Percentiles rank a stretch among this genome's conserved stretches.
Conservation (phyloP, 1,140 invertebrate genomes). For the Pseudomyrmex dendroicus region DNA sequence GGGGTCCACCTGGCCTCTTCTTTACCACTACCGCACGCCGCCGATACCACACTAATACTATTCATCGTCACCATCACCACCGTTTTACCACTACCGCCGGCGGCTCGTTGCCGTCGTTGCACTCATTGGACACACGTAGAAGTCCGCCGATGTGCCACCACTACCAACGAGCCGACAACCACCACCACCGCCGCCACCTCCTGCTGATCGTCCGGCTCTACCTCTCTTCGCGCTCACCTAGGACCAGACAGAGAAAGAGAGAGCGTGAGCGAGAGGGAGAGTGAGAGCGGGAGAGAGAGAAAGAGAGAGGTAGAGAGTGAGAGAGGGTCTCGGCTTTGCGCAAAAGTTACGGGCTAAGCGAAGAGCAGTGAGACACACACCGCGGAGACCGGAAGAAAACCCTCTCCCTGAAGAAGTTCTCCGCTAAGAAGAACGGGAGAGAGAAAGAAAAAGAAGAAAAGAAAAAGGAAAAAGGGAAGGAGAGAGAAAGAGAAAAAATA, state of each 20-base stretch:
- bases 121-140: slow-evolving; percentile 51
- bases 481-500: slow-evolving; percentile 65
- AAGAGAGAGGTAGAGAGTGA: slow-evolving; percentile 63
- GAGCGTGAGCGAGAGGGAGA: slow-evolving; percentile 66
- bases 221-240: slow-evolving; percentile 77
- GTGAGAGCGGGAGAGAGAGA: slow-evolving; percentile 58
- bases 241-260: slow-evolving; percentile 72
- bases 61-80: too few relatives aligned
- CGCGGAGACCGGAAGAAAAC: slow-evolving; percentile 82
- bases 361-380: slow-evolving; percentile 79
- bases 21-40: slow-evolving; percentile 59
- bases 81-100: slow-evolving; percentile 35
- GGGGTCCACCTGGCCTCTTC: slow-evolving; percentile 70
- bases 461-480: slow-evolving; percentile 26
- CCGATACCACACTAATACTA: neutral
- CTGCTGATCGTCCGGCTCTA: slow-evolving; percentile 56
- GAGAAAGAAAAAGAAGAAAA: slow-evolving; percentile 22
- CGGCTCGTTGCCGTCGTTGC: slow-evolving; percentile 29
- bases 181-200: slow-evolving; percentile 66
- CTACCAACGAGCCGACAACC: slow-evolving; percentile 49
- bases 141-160: slow-evolving; percentile 57
- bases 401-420: slow-evolving; percentile 73
- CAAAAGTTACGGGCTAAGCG: slow-evolving; percentile 80
- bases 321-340: slow-evolving; percentile 79
- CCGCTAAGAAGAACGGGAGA: slow-evolving; percentile 60